Percentiles rank a stretch among this genome's conserved stretches.
These are phyloP conservation scores for Varecia variegata DNA, from an alignment of 2,797 vertebrate genomes.

Conservation along the genomic window DNA sequence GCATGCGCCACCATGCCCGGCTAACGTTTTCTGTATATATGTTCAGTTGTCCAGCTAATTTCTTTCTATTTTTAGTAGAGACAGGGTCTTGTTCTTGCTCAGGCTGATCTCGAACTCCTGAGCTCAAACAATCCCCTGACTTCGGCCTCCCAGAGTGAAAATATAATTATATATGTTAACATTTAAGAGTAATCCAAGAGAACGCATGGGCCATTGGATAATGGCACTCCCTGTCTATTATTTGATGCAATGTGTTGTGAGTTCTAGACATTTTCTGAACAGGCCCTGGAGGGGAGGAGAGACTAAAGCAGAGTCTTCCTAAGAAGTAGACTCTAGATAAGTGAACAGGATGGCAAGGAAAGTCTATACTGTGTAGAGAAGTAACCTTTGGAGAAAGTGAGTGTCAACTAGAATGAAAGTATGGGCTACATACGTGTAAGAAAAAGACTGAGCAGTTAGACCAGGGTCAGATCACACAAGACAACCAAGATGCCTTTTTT, in stretches of 20 bases:
- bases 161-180: neutral
- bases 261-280: neutral
- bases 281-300: neutral
- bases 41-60: too few species aligned
- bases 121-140: too few species aligned
- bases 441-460: neutral
- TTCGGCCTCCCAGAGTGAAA: neutral
- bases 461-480: too few species aligned
- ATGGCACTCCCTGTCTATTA: neutral
- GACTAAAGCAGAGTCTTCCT: neutral
- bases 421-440: neutral
- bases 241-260: neutral
- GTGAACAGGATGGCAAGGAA: neutral
- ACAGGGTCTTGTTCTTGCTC: too few species aligned
- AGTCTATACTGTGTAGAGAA: neutral
- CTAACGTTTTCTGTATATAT: too few species aligned
- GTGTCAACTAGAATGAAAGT: neutral
- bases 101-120: too few species aligned
- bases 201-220: neutral
- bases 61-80: too few species aligned
- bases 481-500: neutral
- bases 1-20: too few species aligned
- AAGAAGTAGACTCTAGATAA: neutral
- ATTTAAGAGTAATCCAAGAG: neutral
- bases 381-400: neutral